Evolutionary conservation across 2,797 vertebrate species (phyloP), one percentile per base, ranked within the genome.

Genomic region (Erpetoichthys calabaricus): DNA sequence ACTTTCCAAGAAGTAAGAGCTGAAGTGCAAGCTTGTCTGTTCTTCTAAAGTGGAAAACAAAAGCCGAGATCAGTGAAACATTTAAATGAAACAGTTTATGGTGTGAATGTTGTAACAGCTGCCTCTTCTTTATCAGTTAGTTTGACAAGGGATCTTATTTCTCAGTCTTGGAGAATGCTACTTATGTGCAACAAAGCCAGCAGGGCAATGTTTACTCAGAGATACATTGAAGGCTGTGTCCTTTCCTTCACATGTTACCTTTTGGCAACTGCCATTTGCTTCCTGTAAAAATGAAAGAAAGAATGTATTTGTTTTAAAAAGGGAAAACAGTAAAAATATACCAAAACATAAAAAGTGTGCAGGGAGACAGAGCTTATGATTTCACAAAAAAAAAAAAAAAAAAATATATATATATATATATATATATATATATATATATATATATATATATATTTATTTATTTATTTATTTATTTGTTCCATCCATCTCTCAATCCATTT

Each of bases 31-130:
- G 42, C 5, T 5, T 6, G 41, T 4, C 9, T 44, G 6, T 5
- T 44, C 44, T 10, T 56, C 45, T 57, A 61, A 57, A 59, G 55
- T 44, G 53, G 6, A 45, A 59, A 62, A 61, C 44, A 8, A n/a
- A 45, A 53, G 47, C 59, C 43, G 43, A 43, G 43, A 54, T 56
- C 44, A n/a, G 42, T 47, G 52, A 53, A 60, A 55, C 45, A 60
- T 45, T 60, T 55, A 46, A 41, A 60, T 55, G 52, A 60, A 55
- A 42, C 55, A 63, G 63, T 25, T 25, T 42, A 68, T 61, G 73
- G 61, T 60, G 64, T 61, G 68, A 83, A 73, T 86, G 73, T 87
- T 89, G 89, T 81, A 84, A 89, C 86, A 89, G 87, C 86, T 89
- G 85, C 60, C 62, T 64, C 69, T 70, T 57, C 46, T 73, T 71